Conservation (phyloP, 1,140 invertebrate species). For the Diabrotica virgifera region DNA sequence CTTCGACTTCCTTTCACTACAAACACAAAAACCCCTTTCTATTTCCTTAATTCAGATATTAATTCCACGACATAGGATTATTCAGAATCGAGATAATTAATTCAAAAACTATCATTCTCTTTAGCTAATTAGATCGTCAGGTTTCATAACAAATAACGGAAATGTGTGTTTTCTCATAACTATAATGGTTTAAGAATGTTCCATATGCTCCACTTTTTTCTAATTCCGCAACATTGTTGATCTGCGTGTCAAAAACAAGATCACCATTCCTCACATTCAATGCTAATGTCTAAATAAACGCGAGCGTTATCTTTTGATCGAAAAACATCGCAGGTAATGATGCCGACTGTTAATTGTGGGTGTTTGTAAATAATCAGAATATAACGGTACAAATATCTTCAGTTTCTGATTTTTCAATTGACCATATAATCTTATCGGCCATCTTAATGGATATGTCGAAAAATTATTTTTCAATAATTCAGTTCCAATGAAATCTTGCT, state of each 20-base stretch:
- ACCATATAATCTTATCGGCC: no score
- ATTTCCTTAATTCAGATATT: constrained; percentile 4
- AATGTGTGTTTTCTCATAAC: constrained; percentile 12
- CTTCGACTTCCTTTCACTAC: background rate
- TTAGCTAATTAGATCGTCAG: constrained; percentile 7
- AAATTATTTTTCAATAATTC: no score
- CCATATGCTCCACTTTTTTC: constrained; percentile 5
- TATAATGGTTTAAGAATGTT: constrained; percentile 6
- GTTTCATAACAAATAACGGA: constrained; percentile 14
- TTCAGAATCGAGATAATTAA: constrained; percentile 7
- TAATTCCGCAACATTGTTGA: constrained; percentile 15
- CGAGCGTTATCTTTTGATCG: background rate
- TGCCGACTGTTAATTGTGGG: no score
- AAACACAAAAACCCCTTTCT: constrained; percentile 9
- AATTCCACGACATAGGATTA: constrained; percentile 10
- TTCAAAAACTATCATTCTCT: constrained; percentile 8
- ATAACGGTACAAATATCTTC: no score
- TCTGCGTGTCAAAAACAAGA: constrained; percentile 15
- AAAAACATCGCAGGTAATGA: background rate
- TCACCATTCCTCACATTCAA: constrained; percentile 13
- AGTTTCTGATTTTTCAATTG: no score
- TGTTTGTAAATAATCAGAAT: no score
- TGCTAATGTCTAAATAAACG: constrained; percentile 10
- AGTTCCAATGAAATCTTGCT: no score
- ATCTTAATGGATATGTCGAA: no score